Evolutionary conservation across 2,113 vertebrate species (phyloP).

Genomic region (Halichoerus grypus): DNA sequence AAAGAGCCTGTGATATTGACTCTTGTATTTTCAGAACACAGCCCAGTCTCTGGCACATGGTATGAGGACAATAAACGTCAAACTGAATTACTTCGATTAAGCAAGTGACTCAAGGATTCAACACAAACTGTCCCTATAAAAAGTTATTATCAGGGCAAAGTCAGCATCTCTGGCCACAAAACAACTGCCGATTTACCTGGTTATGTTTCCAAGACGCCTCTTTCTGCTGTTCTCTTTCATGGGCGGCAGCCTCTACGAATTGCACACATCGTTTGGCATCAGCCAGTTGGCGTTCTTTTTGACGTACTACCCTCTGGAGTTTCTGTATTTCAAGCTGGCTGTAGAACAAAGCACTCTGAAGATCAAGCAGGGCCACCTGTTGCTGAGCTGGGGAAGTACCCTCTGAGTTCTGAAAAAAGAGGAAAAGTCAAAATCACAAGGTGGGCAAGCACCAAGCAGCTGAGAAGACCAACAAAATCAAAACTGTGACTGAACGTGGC

Average conservation of each 20-base stretch:
- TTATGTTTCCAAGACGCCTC: constrained; percentile 92
- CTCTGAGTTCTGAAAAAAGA: constrained; percentile 81
- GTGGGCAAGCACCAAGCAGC: background rate
- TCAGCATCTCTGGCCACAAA: background rate
- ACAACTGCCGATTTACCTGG: constrained; percentile 86
- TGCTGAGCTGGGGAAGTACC: constrained; percentile 76
- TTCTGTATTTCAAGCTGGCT: constrained; percentile 94
- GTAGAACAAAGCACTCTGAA: constrained; percentile 93
- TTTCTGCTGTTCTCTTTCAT: constrained; percentile 89
- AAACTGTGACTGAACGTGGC: background rate
- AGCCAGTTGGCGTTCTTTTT: constrained; percentile 88
- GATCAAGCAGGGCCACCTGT: constrained; percentile 88
- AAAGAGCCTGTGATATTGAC: background rate
- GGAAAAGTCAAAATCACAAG: background rate
- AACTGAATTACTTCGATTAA: background rate
- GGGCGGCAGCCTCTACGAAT: constrained; percentile 88
- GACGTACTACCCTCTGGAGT: constrained; percentile 86
- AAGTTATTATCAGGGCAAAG: constrained; percentile 34
- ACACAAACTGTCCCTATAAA: background rate
- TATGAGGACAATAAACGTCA: background rate
- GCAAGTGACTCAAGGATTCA: background rate
- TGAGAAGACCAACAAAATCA: background rate
- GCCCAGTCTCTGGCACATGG: background rate
- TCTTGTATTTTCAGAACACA: background rate
- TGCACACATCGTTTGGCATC: constrained; percentile 87